Conservation (phyloP, 1,140 invertebrate genomes). For the Tribolium castaneum region DNA sequence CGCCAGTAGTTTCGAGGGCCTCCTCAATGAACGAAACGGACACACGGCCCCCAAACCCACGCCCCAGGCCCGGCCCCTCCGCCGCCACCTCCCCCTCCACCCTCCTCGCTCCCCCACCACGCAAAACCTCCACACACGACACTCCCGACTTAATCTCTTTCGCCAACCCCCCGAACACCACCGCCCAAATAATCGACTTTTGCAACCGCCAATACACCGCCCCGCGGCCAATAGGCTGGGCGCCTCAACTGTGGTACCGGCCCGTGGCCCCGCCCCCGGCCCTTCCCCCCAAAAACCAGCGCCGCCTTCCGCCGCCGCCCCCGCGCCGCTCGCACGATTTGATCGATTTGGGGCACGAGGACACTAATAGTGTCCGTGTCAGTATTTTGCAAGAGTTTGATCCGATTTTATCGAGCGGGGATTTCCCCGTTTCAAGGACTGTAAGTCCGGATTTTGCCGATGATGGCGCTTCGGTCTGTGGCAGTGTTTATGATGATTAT, state of each 20-base stretch:
- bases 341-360: slow-evolving; percentile 66
- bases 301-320: slow-evolving; percentile 43
- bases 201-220: slow-evolving; percentile 49
- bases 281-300: slow-evolving; percentile 60
- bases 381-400: slow-evolving; percentile 88
- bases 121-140: slow-evolving; percentile 67
- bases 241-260: slow-evolving; percentile 5
- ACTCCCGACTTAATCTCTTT: slow-evolving; percentile 80
- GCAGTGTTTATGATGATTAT: slow-evolving; percentile 85
- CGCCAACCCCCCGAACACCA: slow-evolving; percentile 70
- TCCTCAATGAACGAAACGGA: slow-evolving; percentile 61
- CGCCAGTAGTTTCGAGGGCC: slow-evolving; percentile 54
- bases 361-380: slow-evolving; percentile 73
- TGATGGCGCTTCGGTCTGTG: slow-evolving; percentile 69
- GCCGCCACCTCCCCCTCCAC: slow-evolving; percentile 50
- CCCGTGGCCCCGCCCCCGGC: slow-evolving; percentile 48
- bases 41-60: slow-evolving; percentile 57
- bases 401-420: slow-evolving; percentile 76
- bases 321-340: slow-evolving; percentile 60
- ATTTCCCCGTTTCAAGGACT: slow-evolving; percentile 55
- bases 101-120: slow-evolving; percentile 69
- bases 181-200: slow-evolving; percentile 55
- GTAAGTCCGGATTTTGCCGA: slow-evolving; percentile 61
- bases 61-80: slow-evolving; percentile 57
- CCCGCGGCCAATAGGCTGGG: neutral